Percentiles rank a stretch among this genome's conserved stretches.
Evolutionary conservation across 2,797 vertebrate species (phyloP).

Genomic region (Neoniphon sammara): DNA sequence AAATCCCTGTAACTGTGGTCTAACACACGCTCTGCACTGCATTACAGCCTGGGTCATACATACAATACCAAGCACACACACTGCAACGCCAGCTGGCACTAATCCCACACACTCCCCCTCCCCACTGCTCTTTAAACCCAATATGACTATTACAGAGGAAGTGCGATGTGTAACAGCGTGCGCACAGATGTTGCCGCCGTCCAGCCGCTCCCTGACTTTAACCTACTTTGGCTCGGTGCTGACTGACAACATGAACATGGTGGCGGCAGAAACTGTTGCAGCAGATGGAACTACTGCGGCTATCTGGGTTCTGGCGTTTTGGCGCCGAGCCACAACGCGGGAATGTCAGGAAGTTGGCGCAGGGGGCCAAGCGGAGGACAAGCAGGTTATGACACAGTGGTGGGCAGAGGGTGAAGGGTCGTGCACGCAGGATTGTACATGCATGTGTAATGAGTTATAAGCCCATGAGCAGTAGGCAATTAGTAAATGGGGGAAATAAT

Average conservation of each 20-base stretch:
- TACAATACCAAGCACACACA: slow-evolving; percentile 34
- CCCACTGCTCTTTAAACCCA: slow-evolving; percentile 47
- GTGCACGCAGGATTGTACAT: not conserved
- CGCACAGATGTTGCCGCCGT: slow-evolving; percentile 65
- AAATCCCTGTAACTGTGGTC: slow-evolving; percentile 67
- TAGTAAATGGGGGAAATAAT: no score
- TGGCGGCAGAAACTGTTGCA: not conserved
- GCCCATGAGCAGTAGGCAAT: no score
- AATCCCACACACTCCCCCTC: slow-evolving; percentile 66
- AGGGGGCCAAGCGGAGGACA: slow-evolving; percentile 9
- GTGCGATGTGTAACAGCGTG: slow-evolving; percentile 48
- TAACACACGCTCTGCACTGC: slow-evolving; percentile 52
- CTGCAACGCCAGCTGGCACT: slow-evolving; percentile 68
- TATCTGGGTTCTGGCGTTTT: slow-evolving; percentile 27
- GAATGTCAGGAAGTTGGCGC: slow-evolving; percentile 18
- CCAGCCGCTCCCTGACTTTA: slow-evolving; percentile 38
- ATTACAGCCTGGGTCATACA: slow-evolving; percentile 47
- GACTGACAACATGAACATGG: slow-evolving; percentile 26
- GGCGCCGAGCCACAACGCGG: slow-evolving; percentile 30
- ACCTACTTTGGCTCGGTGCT: slow-evolving; percentile 60
- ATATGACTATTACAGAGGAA: slow-evolving; percentile 48
- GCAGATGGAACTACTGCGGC: slow-evolving; percentile 6
- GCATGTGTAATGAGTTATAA: not conserved
- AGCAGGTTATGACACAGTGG: not conserved
- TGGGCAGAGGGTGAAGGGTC: slow-evolving; percentile 23